Evolutionary conservation across 2,888 invertebrate species (phyloP), one percentile per base, ranked within the genome.

Genomic region (Dascillus cervinus): DNA sequence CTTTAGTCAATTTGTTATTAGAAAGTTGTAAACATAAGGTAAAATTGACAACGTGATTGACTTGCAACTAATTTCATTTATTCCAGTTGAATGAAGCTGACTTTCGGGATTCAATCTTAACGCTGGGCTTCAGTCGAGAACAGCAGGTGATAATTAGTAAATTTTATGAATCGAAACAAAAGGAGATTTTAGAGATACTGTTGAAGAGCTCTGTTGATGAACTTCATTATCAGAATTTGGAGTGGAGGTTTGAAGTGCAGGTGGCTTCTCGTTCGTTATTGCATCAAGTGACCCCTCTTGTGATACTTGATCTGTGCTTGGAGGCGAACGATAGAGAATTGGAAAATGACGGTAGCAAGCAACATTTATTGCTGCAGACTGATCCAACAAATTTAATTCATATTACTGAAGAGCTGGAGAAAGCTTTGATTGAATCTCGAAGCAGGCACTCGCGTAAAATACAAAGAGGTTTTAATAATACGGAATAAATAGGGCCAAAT

Each of bases 21-120:
- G 76, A 85, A 62, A 75, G 77, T 42, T 78, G 78, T 46, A 82
- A 79, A 62, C 70, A 79, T 41, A 77, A 78, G 66, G 79, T 79
- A 60, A 65, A 65, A 64, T 24, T 26, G 4, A 13, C 4, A 24
- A 11, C 3, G 10, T 3, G 3, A 5, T 3, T 6, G 9, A 19
- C 8, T 55, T 56, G 15, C 50, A 14, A 21, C 22, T 26, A 27
- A 25, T 32, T 37, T 13, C 34, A 22, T 40, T 35, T 24, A 22
- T 55, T 65, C 37, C 45, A 72, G 70, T 47, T 73, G 27, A 66
- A 56, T 41, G 58, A 64, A 19, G 58, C 65, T 15, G 68, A 69
- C 44, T 71, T 73, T 44, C 54, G 60, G 13, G 69, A 71, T 45
- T 65, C 66, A 2, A 53, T 71, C 11, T 36, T 63, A 19, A 59